Evolutionary conservation across 2,797 vertebrate genomes (phyloP), one percentile per base, ranked within the genome.

Genomic region (Myotis vivesi): DNA sequence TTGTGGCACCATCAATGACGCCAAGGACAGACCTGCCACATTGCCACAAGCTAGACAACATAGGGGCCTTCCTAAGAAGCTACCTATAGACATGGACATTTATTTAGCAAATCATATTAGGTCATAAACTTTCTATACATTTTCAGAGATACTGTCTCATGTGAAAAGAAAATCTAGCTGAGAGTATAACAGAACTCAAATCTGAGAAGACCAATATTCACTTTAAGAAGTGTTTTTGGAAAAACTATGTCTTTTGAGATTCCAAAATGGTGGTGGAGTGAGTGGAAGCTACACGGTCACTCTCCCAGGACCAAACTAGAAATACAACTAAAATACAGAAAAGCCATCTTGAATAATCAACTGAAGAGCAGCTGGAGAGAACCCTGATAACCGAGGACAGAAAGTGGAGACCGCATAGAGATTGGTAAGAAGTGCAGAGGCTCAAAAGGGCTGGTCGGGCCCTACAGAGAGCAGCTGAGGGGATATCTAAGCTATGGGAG

Each of bases 21-120:
- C 84, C 86, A 87, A 92, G 22, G 49, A 75, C 80, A 93, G 68
- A 88, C 41, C 41, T 79, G 80, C 76, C 87, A 82, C 41, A 87
- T 12, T 28, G 28, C 55, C 36, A 64, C 19, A 68, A 59, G 82
- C 20, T 17, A 68, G 62, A 69, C 13, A 25, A n/a, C 25, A 57
- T 17, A 11, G 71, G 68, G 36, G 30, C 17, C 53, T 64, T 95
- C 66, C 84, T 95, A 30, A 36, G 46, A 57, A 93, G 53, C 69
- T 66, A 46, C 66, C 44, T 82, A 33, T 49, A 55, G 85, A 73
- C 66, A 93, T 22, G n/a, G 81, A 55, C 41, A 79, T 87, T 64
- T 92, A 76, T 66, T 95, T 38, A 92, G 44, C 87, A 81, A 80
- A 66, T 66, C 62, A n/a, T 49, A 79, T 19, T 25, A 82, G 25